Evolutionary conservation across 2,797 vertebrate genomes (phyloP), one percentile per base, ranked within the genome.

Genomic region (Delichon dasypus): DNA sequence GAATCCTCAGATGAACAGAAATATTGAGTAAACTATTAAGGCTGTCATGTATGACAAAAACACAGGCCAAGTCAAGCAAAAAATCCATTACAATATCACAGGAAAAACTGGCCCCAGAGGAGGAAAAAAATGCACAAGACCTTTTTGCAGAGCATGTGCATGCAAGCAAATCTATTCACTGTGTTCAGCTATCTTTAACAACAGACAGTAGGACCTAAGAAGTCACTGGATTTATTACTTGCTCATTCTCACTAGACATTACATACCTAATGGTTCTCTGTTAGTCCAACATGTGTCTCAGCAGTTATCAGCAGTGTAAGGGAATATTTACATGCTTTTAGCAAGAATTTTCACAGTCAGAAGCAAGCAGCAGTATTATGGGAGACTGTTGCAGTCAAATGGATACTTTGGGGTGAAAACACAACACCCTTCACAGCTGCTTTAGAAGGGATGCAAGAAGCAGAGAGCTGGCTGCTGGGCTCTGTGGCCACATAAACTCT

Each of bases 71-170:
- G 66, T 45, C 76, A 80, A 88, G 53, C 19, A 80, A 87, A 42
- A 74, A 29, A n/a, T 64, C 36, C 22, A 51, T 71, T 85, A 48
- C 34, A 42, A 26, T 67, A 42, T 7, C 60, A 58, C 48, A 55
- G 44, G 27, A 78, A 72, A 86, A 85, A 70, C 2, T 29, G 8
- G 9, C 12, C 16, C 62, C 9, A 15, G n/a, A 44, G 23, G 26
- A 19, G 9, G 0, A 2, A 11, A 38, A 50, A 45, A 22, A 26
- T 2, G 2, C 18, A 23, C 22, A 57, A 19, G 18, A 38, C 26
- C 2, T 87, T 88, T 83, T 29, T 36, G 11, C 25, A 54, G 47
- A 58, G 3, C 0, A 0, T 57, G 20, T n/a, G 2, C 5, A 7
- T 32, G 17, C 54, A 90, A 93, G 50, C 26, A 81, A 82, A 76